Conservation (phyloP, 2,888 invertebrate genomes). For the Parnassius smintheus region DNA sequence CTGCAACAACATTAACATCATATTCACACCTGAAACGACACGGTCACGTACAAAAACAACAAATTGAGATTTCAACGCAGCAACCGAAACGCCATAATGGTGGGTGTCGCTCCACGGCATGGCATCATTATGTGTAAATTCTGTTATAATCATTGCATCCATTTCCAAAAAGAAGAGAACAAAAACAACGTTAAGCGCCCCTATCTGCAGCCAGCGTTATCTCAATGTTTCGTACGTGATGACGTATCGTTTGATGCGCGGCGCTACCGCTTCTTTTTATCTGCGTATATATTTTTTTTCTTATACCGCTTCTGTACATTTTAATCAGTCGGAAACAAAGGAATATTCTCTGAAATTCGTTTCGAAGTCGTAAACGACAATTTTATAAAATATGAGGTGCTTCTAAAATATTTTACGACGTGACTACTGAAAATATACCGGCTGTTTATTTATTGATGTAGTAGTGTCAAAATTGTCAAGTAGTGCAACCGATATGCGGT, state of each 20-base stretch:
- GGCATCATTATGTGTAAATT: slow-evolving; percentile 56
- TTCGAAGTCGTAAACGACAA: slow-evolving; percentile 62
- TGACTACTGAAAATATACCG: slow-evolving; percentile 29
- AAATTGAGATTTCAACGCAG: slow-evolving; percentile 57
- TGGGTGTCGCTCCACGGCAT: slow-evolving; percentile 47
- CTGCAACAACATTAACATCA: slow-evolving; percentile 69
- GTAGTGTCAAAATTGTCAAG: background rate
- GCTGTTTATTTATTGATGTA: slow-evolving; percentile 16
- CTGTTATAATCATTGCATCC: slow-evolving; percentile 54
- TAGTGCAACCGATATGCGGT: no score
- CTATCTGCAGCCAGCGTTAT: slow-evolving; percentile 60
- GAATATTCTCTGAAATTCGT: slow-evolving; percentile 68
- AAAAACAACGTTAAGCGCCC: slow-evolving; percentile 66
- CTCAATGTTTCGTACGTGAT: slow-evolving; percentile 71
- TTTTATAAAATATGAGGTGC: slow-evolving; percentile 53
- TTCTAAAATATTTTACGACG: slow-evolving; percentile 19
- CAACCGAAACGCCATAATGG: slow-evolving; percentile 57
- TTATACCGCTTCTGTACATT: slow-evolving; percentile 70
- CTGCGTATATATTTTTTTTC: slow-evolving; percentile 62
- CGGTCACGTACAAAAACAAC: slow-evolving; percentile 50
- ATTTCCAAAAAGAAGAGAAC: slow-evolving; percentile 64
- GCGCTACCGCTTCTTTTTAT: slow-evolving; percentile 66
- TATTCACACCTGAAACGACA: slow-evolving; percentile 37
- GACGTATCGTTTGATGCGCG: slow-evolving; percentile 60
- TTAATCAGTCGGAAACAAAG: slow-evolving; percentile 68